A percentile compares a stretch with the other conserved stretches of the same genome.
Conservation (phyloP, 2,797 vertebrate genomes). For the Lacerta viridis region DNA sequence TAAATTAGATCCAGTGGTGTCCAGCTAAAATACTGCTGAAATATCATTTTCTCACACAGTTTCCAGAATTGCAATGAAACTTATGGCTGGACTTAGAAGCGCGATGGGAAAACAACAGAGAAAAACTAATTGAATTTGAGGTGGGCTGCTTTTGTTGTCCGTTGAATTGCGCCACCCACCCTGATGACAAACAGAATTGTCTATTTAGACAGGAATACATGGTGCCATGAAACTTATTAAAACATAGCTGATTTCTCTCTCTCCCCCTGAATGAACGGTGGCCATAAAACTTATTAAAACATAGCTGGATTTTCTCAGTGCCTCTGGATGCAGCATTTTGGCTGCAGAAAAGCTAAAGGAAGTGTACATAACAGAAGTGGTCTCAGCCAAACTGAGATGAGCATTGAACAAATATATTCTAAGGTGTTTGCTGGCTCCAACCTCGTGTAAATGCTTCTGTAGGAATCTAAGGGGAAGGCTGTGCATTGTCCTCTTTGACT, state of each 20-base stretch:
- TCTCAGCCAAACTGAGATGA: conserved; percentile 55
- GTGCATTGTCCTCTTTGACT: conserved; percentile 45
- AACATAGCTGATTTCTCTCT: conserved; percentile 58
- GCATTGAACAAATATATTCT: conserved; percentile 58
- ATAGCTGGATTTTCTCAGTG: conserved; percentile 59
- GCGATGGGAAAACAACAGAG: conserved; percentile 29
- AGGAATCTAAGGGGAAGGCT: conserved; percentile 42
- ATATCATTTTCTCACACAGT: conserved; percentile 49
- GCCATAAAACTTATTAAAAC: conserved; percentile 62
- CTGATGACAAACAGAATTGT: conserved; percentile 20
- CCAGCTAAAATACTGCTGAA: conserved; percentile 59
- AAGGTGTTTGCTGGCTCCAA: conserved; percentile 50
- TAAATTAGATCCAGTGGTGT: conserved; percentile 59
- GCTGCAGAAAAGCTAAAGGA: conserved; percentile 54
- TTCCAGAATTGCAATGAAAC: conserved; percentile 39
- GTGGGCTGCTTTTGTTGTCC: background rate
- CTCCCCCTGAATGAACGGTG: conserved; percentile 36
- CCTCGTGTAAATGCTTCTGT: conserved; percentile 39
- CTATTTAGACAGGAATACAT: conserved; percentile 47
- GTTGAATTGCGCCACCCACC: background rate
- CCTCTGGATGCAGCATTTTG: conserved; percentile 39
- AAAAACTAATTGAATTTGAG: conserved; percentile 42
- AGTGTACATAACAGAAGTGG: conserved; percentile 59
- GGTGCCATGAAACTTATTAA: conserved; percentile 57
- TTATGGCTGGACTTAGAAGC: conserved; percentile 44